A percentile compares a stretch with the other conserved stretches of the same genome.
These are phyloP conservation scores for Meloidogyne hapla DNA, from an alignment of 1,140 invertebrate genomes.

Conservation along the genomic window DNA sequence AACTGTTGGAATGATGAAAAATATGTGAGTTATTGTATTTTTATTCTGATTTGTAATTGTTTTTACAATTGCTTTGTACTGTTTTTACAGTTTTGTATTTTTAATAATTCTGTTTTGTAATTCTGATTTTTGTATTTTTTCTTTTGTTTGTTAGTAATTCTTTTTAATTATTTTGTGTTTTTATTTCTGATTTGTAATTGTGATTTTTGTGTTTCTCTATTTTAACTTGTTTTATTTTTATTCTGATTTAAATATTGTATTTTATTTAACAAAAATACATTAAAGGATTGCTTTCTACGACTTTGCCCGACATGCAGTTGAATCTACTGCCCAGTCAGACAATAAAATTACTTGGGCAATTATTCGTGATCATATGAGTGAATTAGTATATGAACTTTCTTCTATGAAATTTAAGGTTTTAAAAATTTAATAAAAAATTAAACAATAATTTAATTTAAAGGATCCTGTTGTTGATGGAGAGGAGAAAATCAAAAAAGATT, in stretches of 20 bases:
- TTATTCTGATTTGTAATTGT: background rate
- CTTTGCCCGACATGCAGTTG: constrained; percentile 91
- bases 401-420: constrained; percentile 98
- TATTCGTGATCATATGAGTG: constrained; percentile 92
- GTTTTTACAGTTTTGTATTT: background rate
- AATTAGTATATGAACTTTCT: constrained; percentile 91
- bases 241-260: background rate
- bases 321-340: constrained; percentile 94
- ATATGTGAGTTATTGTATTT: constrained; percentile 81
- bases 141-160: no score
- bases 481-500: constrained; percentile 91
- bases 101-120: no score
- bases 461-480: constrained; percentile 97
- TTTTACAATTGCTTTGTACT: background rate
- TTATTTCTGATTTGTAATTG: background rate
- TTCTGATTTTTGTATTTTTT: background rate
- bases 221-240: background rate
- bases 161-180: no score
- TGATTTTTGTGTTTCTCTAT: background rate
- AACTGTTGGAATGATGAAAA: constrained; percentile 94
- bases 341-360: constrained; percentile 94
- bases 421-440: constrained; percentile 3
- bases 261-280: constrained; percentile 3
- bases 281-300: constrained; percentile 87
- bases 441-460: constrained; percentile 66